phyloP scores from a whole-genome alignment of 2,113 vertebrate species.

The Trichomycterus rosablanca region DNA sequence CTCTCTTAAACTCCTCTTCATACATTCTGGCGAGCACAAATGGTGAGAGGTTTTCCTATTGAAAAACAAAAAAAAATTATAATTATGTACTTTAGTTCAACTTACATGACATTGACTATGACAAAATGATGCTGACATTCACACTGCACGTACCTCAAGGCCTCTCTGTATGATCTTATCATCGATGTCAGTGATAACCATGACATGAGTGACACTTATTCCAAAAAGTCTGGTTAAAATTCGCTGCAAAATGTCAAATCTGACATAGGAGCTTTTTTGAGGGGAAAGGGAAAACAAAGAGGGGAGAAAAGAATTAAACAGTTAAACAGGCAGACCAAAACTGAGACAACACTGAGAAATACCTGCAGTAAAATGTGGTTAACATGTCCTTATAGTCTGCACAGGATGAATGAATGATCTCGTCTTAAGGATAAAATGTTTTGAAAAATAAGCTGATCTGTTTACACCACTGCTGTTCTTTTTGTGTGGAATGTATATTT shows the following conservation, averaged over 20 bases:
- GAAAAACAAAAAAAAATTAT: constrained; percentile 16
- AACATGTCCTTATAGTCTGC: too few species aligned
- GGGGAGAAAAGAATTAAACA: background rate
- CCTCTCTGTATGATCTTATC: constrained; percentile 90
- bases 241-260: constrained; percentile 89
- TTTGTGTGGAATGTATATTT: too few species aligned
- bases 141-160: constrained; percentile 67
- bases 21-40: constrained; percentile 73
- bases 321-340: background rate
- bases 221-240: constrained; percentile 80
- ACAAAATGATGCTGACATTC: background rate
- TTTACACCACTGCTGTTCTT: too few species aligned
- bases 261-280: constrained; percentile 86
- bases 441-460: too few species aligned
- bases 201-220: constrained; percentile 81
- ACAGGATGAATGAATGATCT: too few species aligned
- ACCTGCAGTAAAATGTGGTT: too few species aligned
- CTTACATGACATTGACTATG: background rate
- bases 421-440: too few species aligned
- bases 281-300: too few species aligned
- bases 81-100: too few species aligned
- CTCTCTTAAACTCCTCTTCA: constrained; percentile 91
- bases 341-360: too few species aligned
- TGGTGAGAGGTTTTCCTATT: constrained; percentile 77
- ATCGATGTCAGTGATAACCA: constrained; percentile 94